A percentile compares a stretch with the other conserved stretches of the same genome.
These are phyloP conservation scores for Archegozetes longisetosus DNA, from an alignment of 1,140 invertebrate species.

Conservation along the genomic window DNA sequence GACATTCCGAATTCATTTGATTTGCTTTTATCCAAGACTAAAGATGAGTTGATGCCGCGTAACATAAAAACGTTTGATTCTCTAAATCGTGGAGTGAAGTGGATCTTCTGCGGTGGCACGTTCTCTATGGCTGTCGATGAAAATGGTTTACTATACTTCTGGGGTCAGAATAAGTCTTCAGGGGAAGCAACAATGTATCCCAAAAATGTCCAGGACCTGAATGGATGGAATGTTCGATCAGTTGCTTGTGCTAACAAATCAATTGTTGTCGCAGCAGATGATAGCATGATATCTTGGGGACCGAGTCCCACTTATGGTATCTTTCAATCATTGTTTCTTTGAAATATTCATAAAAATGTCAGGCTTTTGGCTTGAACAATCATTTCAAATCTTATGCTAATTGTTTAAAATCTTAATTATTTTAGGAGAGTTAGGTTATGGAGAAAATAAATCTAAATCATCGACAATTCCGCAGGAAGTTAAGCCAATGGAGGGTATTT, in stretches of 20 bases:
- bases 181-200: conserved; percentile 94
- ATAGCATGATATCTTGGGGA: conserved; percentile 77
- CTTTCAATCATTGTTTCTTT: too few species aligned
- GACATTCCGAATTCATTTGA: neutral
- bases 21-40: conserved; percentile 42
- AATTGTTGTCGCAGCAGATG: conserved; percentile 72
- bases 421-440: conserved; percentile 47
- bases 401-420: too few species aligned
- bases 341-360: too few species aligned
- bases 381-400: too few species aligned
- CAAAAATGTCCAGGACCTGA: conserved; percentile 76
- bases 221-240: conserved; percentile 71
- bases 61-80: conserved; percentile 70
- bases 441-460: conserved; percentile 63
- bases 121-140: conserved; percentile 69
- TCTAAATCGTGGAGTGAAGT: conserved; percentile 52
- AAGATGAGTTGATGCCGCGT: conserved; percentile 75
- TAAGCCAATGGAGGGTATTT: conserved; percentile 57
- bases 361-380: too few species aligned
- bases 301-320: conserved; percentile 79
- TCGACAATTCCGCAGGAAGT: conserved; percentile 77
- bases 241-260: conserved; percentile 47
- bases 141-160: conserved; percentile 57
- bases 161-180: conserved; percentile 75
- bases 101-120: conserved; percentile 63